Conservation (phyloP, 1,140 invertebrate genomes). For the Helicoverpa zea region DNA sequence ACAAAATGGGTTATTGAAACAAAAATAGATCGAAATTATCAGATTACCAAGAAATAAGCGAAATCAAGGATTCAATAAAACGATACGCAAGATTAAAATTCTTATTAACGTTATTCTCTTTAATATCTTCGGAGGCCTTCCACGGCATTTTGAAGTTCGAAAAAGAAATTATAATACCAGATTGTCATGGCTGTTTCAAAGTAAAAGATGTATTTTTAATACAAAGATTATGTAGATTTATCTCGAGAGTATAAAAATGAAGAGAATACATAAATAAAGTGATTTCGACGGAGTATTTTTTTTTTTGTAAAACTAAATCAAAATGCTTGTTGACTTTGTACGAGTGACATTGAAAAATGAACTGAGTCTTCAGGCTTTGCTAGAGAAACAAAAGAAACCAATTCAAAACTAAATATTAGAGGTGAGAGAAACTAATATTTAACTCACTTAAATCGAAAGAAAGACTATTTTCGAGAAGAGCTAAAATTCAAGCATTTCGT, state of each 20-base stretch:
- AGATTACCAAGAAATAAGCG: not conserved
- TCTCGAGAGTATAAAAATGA: constrained; percentile 20
- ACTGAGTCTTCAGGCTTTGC: too few relatives aligned
- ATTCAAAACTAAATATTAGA: too few relatives aligned
- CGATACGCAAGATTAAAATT: constrained; percentile 5
- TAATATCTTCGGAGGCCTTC: not conserved
- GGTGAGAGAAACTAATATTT: too few relatives aligned
- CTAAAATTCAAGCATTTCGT: too few relatives aligned
- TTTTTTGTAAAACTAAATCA: not conserved
- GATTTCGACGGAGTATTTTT: not conserved
- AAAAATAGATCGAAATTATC: not conserved
- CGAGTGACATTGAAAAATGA: too few relatives aligned
- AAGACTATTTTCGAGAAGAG: too few relatives aligned
- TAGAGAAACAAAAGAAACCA: too few relatives aligned
- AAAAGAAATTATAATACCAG: constrained; percentile 44
- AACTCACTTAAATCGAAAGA: too few relatives aligned
- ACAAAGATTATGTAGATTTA: constrained; percentile 37
- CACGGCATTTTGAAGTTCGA: constrained; percentile 2
- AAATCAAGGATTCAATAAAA: not conserved
- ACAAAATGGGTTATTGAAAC: not conserved
- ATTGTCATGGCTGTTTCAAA: constrained; percentile 22
- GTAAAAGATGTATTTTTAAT: constrained; percentile 37
- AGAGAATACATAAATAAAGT: constrained; percentile 19
- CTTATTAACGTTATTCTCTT: constrained; percentile 22
- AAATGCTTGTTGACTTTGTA: too few relatives aligned